Evolutionary conservation across 2,797 vertebrate species (phyloP).

Genomic region (Pseudochirops corinnae): DNA sequence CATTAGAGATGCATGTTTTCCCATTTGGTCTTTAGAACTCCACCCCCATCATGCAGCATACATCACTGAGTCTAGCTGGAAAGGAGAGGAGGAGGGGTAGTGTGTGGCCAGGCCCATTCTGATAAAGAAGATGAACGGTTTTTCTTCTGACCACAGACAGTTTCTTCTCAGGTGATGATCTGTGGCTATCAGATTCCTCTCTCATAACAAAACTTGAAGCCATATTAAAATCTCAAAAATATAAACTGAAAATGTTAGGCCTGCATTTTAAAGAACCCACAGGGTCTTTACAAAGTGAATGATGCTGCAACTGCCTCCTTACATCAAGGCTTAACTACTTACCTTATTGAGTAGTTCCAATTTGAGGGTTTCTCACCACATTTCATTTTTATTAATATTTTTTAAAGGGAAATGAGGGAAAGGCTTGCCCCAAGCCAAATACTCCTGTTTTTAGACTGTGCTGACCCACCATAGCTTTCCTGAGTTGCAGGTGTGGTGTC

Average conservation of each 20-base stretch:
- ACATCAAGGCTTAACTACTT: not conserved
- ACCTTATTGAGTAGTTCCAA: not conserved
- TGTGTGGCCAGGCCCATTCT: not conserved
- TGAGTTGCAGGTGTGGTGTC: not conserved
- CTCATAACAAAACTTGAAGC: not conserved
- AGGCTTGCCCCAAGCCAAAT: not conserved
- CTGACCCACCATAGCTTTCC: not conserved
- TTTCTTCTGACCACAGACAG: not conserved
- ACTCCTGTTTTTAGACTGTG: not conserved
- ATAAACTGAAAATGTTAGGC: not conserved
- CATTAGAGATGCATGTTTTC: not conserved
- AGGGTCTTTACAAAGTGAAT: not conserved
- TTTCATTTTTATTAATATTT: conserved; percentile 3
- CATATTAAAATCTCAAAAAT: not conserved
- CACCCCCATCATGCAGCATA: not conserved
- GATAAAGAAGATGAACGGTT: not conserved
- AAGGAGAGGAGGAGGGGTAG: not conserved
- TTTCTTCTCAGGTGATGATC: not conserved
- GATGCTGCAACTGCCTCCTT: not conserved
- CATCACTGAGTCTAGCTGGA: no score
- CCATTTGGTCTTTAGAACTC: conserved; percentile 8
- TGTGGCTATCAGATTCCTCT: not conserved
- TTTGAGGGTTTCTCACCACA: not conserved
- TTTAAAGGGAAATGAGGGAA: conserved; percentile 4
- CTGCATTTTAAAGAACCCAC: not conserved